Base-by-base conservation (phyloP, 1,140 invertebrate species). In the Bathynomus jamesi region DNA sequence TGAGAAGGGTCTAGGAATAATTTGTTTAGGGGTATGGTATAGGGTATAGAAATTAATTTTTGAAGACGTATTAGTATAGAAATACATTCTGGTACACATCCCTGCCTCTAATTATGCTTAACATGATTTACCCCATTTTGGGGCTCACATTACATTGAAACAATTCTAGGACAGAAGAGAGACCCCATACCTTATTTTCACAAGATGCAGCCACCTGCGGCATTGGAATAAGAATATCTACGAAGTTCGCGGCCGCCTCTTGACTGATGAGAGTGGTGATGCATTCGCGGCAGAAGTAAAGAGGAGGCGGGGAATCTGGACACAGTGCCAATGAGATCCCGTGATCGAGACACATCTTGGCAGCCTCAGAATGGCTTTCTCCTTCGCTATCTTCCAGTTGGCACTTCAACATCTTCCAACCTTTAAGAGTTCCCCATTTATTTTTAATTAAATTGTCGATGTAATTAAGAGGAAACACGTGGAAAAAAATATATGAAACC, bases 151-250 rank as follows among this genome's bases (percentile, higher is more conserved):
- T n/a, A n/a, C n/a, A n/a, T n/a, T n/a, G n/a, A n/a, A n/a, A n/a
- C n/a, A n/a, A n/a, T n/a, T n/a, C n/a, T n/a, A n/a, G n/a, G n/a
- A n/a, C n/a, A n/a, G n/a, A n/a, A n/a, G n/a, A n/a, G n/a, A n/a
- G n/a, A n/a, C n/a, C n/a, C n/a, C n/a, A n/a, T n/a, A 94, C 94
- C 87, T 98, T 98, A 82, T 98, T 98, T 83, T 99, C 96, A 83
- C 96, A 99, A 65, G 92, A 88, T 85, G 93, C 91, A 0, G 94
- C 93, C 13, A 95, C 91, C 85, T 95, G 92, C 80, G 94, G 92
- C 87, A 95, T 94, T 0, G 95, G 96, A 82, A 95, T 92, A 64
- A 97, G 85, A 77, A 98, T 91, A 81, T 96, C 94, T 78, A 92
- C 89, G 78, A 94, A 72, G 29, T 76, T 68, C n/a, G 70, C 67